These are phyloP conservation scores for Drosophila lowei DNA, from an alignment of 1,140 invertebrate species.

Conservation along the genomic window DNA sequence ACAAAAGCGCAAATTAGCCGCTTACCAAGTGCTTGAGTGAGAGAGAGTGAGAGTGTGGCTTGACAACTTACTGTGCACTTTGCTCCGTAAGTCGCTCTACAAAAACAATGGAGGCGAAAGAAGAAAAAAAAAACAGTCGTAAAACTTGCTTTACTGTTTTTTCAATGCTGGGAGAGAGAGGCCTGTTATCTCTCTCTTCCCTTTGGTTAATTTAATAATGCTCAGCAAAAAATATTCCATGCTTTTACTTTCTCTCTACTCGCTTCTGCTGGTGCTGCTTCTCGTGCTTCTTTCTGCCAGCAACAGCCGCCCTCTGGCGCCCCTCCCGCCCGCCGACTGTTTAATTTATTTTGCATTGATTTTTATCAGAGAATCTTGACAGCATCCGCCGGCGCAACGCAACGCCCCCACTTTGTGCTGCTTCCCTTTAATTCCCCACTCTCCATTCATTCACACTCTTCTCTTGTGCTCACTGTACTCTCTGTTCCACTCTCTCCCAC, in stretches of 20 bases:
- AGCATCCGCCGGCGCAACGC: conserved; percentile 32
- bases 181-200: conserved; percentile 16
- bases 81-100: conserved; percentile 43
- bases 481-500: neutral
- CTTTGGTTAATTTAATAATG: conserved; percentile 68
- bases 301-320: too few relatives aligned
- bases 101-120: conserved; percentile 47
- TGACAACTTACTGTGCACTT: conserved; percentile 64
- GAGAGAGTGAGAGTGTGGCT: conserved; percentile 32
- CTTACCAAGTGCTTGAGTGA: conserved; percentile 13
- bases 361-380: conserved; percentile 46
- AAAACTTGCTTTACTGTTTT: conserved; percentile 27
- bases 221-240: conserved; percentile 37
- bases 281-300: neutral
- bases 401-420: too few relatives aligned
- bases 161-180: conserved; percentile 17
- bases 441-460: too few relatives aligned
- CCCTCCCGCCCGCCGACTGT: conserved; percentile 5
- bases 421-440: too few relatives aligned
- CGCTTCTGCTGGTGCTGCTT: conserved; percentile 12
- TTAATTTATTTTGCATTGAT: conserved; percentile 75
- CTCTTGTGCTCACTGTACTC: neutral
- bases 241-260: conserved; percentile 59
- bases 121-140: conserved; percentile 35
- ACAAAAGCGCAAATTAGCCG: conserved; percentile 30